These are phyloP conservation scores for Mystacides longicornis DNA, from an alignment of 2,888 invertebrate species.

Conservation along the genomic window DNA sequence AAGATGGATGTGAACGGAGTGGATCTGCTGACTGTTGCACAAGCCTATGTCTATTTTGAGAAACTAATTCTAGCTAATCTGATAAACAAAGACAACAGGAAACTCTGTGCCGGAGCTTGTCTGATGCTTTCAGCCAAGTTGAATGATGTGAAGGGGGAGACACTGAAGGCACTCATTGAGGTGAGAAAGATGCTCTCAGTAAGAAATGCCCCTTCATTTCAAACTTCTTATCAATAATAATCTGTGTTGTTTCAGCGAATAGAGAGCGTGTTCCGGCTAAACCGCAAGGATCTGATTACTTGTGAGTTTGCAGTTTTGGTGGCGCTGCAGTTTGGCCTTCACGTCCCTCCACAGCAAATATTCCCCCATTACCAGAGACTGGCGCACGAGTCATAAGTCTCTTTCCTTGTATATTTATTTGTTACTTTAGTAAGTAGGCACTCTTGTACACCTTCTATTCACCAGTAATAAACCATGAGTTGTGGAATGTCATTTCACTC, in stretches of 20 bases:
- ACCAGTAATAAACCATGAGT: too few species aligned
- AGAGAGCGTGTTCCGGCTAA: conserved; percentile 83
- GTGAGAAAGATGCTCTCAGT: too few species aligned
- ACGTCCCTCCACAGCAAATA: conserved; percentile 85
- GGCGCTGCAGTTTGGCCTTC: conserved; percentile 89
- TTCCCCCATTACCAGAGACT: conserved; percentile 93
- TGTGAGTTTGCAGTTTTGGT: conserved; percentile 94
- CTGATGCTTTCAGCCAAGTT: conserved; percentile 90
- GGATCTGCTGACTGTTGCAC: conserved; percentile 88
- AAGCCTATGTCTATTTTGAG: conserved; percentile 98
- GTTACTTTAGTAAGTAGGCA: too few species aligned
- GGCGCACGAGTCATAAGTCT: conserved; percentile 80
- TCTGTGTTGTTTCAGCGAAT: conserved; percentile 58
- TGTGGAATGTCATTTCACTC: too few species aligned
- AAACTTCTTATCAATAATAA: background rate
- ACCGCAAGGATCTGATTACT: conserved; percentile 80
- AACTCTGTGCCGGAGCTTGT: conserved; percentile 92
- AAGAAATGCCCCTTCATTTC: too few species aligned
- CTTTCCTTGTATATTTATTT: background rate
- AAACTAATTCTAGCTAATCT: conserved; percentile 86
- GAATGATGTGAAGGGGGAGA: conserved; percentile 91
- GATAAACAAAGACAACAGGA: conserved; percentile 92
- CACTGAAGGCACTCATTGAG: conserved; percentile 81
- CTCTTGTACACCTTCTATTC: too few species aligned
- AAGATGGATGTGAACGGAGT: conserved; percentile 71